phyloP scores from a whole-genome alignment of 2,888 invertebrate genomes.

The Rhodophaea formosa region DNA sequence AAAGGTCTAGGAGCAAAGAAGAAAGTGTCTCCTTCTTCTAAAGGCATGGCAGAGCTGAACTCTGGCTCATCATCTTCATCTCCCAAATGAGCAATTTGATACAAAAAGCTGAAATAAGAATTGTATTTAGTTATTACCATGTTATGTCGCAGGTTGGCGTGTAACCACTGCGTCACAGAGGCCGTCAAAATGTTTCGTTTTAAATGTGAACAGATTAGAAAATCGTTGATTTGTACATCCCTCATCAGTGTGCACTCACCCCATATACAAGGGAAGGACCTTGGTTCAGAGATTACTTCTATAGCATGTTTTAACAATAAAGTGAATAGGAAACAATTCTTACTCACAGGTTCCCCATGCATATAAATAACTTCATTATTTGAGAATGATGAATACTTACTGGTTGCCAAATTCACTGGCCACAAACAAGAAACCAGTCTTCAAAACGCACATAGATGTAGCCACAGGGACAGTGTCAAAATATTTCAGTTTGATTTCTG shows the following conservation, averaged over 20 bases:
- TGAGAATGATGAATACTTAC: slow-evolving; percentile 84
- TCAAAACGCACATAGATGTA: slow-evolving; percentile 97
- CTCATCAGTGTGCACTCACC: slow-evolving; percentile 83
- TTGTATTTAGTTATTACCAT: background rate
- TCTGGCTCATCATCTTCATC: slow-evolving; percentile 99
- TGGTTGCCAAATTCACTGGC: slow-evolving; percentile 99
- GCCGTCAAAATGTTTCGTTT: too few relatives aligned
- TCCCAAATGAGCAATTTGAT: slow-evolving; percentile 98
- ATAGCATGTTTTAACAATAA: slow-evolving; percentile 59
- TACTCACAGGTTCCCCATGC: slow-evolving; percentile 47
- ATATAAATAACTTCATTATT: slow-evolving; percentile 20
- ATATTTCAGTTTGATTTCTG: slow-evolving; percentile 99
- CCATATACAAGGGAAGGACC: slow-evolving; percentile 76
- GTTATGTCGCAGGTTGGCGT: too few relatives aligned
- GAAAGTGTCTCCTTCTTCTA: slow-evolving; percentile 98
- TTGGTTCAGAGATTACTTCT: slow-evolving; percentile 82
- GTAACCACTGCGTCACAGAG: too few relatives aligned
- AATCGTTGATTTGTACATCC: slow-evolving; percentile 53
- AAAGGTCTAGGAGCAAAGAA: slow-evolving; percentile 96
- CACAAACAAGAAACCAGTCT: slow-evolving; percentile 98
- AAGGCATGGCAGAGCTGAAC: slow-evolving; percentile 98
- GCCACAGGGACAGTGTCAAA: slow-evolving; percentile 99
- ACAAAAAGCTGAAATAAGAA: slow-evolving; percentile 87
- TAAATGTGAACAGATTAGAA: background rate
- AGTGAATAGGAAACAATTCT: slow-evolving; percentile 47